phyloP scores from a whole-genome alignment of 2,888 invertebrate genomes.

The Heliconius erato region DNA sequence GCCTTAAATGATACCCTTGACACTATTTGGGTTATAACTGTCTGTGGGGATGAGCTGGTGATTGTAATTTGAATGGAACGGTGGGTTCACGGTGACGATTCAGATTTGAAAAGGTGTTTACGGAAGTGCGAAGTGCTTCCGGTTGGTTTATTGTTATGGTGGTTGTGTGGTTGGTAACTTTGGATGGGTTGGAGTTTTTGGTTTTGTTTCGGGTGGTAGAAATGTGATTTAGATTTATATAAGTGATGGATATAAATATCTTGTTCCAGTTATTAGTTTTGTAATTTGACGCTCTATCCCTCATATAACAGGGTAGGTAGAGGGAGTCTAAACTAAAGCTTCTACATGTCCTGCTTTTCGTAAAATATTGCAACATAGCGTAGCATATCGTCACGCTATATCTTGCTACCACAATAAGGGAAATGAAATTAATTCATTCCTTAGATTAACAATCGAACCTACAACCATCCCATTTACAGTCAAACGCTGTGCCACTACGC shows the following conservation, averaged over 20 bases:
- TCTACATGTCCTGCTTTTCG: too few relatives aligned
- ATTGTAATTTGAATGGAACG: conserved; percentile 38
- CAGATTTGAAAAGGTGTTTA: conserved; percentile 6
- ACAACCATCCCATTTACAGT: neutral
- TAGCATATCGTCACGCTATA: too few relatives aligned
- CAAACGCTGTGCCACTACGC: too few relatives aligned
- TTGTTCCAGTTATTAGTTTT: too few relatives aligned
- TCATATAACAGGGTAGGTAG: too few relatives aligned
- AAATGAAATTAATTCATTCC: neutral
- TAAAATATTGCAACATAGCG: too few relatives aligned
- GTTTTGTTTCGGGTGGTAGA: neutral
- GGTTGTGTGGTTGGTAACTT: neutral
- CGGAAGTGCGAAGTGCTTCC: conserved; percentile 7
- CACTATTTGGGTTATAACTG: conserved; percentile 69
- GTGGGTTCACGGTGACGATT: conserved; percentile 14
- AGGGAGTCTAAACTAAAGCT: too few relatives aligned
- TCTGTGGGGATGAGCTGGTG: conserved; percentile 34
- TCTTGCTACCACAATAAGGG: neutral
- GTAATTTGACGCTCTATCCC: too few relatives aligned
- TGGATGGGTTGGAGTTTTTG: neutral
- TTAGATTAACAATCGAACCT: neutral
- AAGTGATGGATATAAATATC: too few relatives aligned
- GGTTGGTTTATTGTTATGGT: neutral
- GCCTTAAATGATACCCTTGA: conserved; percentile 80
- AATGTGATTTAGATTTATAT: too few relatives aligned